Evolutionary conservation across 2,888 invertebrate species (phyloP), one percentile per base, ranked within the genome.

Genomic region (Nymphalis polychloros): DNA sequence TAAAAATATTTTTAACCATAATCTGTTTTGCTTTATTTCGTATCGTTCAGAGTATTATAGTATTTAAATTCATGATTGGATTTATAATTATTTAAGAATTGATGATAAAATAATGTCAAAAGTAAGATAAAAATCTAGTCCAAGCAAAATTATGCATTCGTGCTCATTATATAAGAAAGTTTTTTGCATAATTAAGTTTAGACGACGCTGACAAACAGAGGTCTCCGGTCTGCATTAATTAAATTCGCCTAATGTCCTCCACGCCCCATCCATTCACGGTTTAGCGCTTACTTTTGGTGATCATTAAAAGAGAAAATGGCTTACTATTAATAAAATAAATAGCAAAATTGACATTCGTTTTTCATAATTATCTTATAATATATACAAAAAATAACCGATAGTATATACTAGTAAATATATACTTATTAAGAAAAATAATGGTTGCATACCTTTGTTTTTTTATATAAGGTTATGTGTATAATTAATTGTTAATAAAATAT

Each of bases 181-280:
- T 57, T 57, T 57, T 57, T 8, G 8, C 57, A 31, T 57, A 57
- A 57, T 57, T 35, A 35, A 19, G 19, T 57, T 62, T 57, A 57
- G 47, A 19, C 47, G 66, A 53, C 61, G 53, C 62, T 67, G 41
- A 67, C 53, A 62, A 67, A 67, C 48, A 66, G 60, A 55, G 57
- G 41, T 57, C 31, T 57, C 57, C 41, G 57, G 57, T 57, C 19
- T n/a, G 57, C 35, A 57, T 57, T 57, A 57, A 57, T 57, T 57
- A 41, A 57, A 57, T 57, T 57, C 41, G 19, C 41, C 57, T 57
- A 57, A 57, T 57, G 57, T 41, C 41, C 57, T 57, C 55, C 57
- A 57, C 57, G 57, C 57, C 57, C 57, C 19, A 19, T 49, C 57
- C 8, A 57, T 57, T 57, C 57, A 19, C 57, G 20, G 41, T 17